Base-by-base conservation (phyloP, 2,888 invertebrate species). In the Clivina fossor region DNA sequence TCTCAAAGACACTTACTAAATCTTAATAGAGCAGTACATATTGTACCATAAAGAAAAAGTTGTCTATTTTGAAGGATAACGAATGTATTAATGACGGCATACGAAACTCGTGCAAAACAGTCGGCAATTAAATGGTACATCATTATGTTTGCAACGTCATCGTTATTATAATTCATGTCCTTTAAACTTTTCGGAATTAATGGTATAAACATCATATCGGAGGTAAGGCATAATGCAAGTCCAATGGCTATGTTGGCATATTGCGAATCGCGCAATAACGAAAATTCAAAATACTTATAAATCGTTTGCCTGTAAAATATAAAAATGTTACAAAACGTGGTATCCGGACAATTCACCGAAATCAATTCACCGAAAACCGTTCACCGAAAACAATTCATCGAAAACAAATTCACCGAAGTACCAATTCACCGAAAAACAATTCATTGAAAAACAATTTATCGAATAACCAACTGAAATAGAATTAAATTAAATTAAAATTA, bases 181-280 rank as follows among this genome's bases (percentile, higher is more conserved):
- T 77, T 76, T 56, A 86, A 73, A 58, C 85, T 73, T 63, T 87
- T 66, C 0, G 89, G 88, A 58, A 88, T 79, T 46, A 89, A 66
- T 0, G 84, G 82, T 61, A 84, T 80, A 68, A 89, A 89, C 0
- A 83, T 83, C 33, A 83, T 76, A 68, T 89, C 88, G 3, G 86
- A 80, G 54, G 83, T 83, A 58, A 85, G 78, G 2, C 83, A 81
- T 54, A 88, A 76, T 0, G 86, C 80, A 66, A 86, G 77, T 30
- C 88, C 89, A 24, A 86, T 68, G 44, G 83, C 80, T 56, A 88
- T 84, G 66, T 86, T 88, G 5, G 86, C 78, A 62, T 83, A 86
- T 20, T 81, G 75, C 11, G 77, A 75, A 61, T 85, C 80, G 65
- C 83, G 84, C 5, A 86, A 68, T 5, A 86, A 70, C 1, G 78